A percentile compares a stretch with the other conserved stretches of the same genome.
These are phyloP conservation scores for Otolemur garnettii DNA, from an alignment of 2,113 vertebrate species.

Conservation along the genomic window DNA sequence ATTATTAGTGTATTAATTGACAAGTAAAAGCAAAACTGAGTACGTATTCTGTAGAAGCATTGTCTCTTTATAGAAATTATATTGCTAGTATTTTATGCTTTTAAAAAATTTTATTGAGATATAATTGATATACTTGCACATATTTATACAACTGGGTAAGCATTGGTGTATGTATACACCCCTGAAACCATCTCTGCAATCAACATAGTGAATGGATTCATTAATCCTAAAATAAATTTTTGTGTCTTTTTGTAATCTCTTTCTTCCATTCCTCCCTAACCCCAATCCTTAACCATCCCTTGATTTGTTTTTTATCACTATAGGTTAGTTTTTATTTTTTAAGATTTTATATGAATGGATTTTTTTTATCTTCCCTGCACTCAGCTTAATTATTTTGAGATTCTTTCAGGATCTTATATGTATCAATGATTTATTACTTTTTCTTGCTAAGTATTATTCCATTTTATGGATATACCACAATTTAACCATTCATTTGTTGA, in stretches of 20 bases:
- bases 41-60: slow-evolving; percentile 7
- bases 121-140: background rate
- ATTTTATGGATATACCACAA: background rate
- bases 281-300: background rate
- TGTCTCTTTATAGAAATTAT: background rate
- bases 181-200: background rate
- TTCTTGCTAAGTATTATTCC: background rate
- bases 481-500: background rate
- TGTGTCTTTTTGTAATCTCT: background rate
- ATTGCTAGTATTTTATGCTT: background rate
- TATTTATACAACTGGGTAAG: background rate
- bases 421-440: background rate
- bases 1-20: background rate
- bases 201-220: background rate
- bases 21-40: slow-evolving; percentile 46
- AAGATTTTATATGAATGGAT: background rate
- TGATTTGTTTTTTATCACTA: background rate
- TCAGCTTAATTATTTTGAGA: background rate
- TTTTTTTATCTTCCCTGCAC: background rate
- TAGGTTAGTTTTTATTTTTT: slow-evolving; percentile 21
- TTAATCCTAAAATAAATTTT: slow-evolving; percentile 30
- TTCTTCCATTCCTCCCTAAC: background rate
- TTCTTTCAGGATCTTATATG: background rate
- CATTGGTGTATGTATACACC: background rate
- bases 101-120: background rate